Evolutionary conservation across 2,888 invertebrate genomes (phyloP).

Genomic region (Eristalis tenax): DNA sequence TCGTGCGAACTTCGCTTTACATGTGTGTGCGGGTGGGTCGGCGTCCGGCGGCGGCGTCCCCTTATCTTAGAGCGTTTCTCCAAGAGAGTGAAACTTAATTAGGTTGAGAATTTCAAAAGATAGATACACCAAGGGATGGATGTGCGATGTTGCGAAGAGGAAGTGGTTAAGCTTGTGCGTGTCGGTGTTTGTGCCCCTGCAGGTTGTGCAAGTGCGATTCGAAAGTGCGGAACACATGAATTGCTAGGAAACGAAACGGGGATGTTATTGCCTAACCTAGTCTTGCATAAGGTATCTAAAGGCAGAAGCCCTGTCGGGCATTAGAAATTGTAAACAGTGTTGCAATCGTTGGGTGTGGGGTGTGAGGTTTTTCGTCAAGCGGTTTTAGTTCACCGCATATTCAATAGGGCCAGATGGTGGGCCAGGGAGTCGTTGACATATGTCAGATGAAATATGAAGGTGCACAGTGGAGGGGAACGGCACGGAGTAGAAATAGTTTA

Average conservation of each 20-base stretch:
- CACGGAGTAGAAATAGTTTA: neutral
- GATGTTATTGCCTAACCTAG: neutral
- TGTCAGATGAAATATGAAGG: neutral
- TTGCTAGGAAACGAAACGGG: neutral
- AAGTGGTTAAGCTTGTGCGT: conserved; percentile 2
- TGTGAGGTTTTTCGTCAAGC: neutral
- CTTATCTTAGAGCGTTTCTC: conserved; percentile 30
- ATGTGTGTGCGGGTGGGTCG: neutral
- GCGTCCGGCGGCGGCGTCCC: too few species aligned
- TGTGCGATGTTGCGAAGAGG: neutral
- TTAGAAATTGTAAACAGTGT: neutral
- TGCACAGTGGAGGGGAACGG: neutral
- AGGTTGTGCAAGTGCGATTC: neutral
- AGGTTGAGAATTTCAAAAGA: conserved; percentile 40
- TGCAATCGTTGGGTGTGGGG: neutral
- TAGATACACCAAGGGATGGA: conserved; percentile 6
- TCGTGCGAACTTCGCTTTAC: neutral
- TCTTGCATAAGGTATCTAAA: neutral
- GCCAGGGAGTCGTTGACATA: neutral
- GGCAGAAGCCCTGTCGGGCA: neutral
- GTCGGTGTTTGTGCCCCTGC: neutral
- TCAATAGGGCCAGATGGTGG: neutral
- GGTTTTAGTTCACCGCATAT: neutral
- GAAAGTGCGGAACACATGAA: neutral
- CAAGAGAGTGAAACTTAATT: conserved; percentile 39